phyloP scores from a whole-genome alignment of 35 echinoderm and acorn worm species.

The Apostichopus parvimensis region DNA sequence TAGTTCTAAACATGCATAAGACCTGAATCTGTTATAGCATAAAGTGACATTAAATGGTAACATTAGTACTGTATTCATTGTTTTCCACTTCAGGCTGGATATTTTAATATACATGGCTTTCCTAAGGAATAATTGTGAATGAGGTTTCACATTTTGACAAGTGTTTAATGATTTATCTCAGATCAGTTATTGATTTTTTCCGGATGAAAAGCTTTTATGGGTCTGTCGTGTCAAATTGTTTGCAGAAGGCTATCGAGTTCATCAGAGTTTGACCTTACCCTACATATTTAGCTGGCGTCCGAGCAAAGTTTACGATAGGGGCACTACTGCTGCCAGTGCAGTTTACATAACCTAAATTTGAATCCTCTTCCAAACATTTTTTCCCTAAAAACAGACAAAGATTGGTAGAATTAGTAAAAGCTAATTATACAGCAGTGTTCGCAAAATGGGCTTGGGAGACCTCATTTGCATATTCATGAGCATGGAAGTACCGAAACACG shows the following conservation, averaged over 20 bases:
- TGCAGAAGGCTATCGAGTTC: not conserved
- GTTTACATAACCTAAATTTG: slow-evolving; percentile 49
- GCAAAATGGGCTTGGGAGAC: slow-evolving; percentile 49
- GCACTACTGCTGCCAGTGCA: not conserved
- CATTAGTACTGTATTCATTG: not conserved
- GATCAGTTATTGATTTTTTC: slow-evolving; percentile 1
- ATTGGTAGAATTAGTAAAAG: slow-evolving; percentile 51
- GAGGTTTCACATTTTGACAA: not conserved
- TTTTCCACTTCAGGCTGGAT: not conserved
- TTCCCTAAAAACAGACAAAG: slow-evolving; percentile 45
- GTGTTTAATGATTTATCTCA: slow-evolving; percentile 5
- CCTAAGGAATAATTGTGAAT: not conserved
- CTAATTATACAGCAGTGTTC: slow-evolving; percentile 59
- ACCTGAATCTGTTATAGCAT: not conserved
- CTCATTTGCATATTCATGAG: slow-evolving; percentile 61
- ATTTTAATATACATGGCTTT: not conserved
- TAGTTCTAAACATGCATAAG: no score
- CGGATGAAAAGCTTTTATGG: not conserved
- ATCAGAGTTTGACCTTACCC: slow-evolving; percentile 10
- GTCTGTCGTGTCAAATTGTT: not conserved
- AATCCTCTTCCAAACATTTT: slow-evolving; percentile 35
- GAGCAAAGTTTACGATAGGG: not conserved
- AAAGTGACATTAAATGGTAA: not conserved
- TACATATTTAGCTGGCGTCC: slow-evolving; percentile 22
- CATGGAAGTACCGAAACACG: slow-evolving; percentile 41